Conservation (phyloP, 2,797 vertebrate species). For the Peromyscus melanophrys region DNA sequence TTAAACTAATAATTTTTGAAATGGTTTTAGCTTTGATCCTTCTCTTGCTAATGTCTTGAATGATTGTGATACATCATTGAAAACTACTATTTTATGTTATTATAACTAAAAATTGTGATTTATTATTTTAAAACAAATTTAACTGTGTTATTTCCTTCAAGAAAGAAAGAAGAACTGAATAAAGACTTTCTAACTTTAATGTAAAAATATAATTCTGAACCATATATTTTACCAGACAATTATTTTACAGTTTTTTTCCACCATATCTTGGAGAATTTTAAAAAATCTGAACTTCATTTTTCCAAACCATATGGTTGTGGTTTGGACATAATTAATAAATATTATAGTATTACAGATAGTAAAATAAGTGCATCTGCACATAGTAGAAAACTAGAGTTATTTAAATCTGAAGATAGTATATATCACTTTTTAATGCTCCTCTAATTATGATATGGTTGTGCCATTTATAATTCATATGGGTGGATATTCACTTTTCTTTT, state of each 20-base stretch:
- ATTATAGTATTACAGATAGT: not conserved
- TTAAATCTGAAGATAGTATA: not conserved
- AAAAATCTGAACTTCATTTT: conserved; percentile 1
- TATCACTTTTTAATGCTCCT: not conserved
- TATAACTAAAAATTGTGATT: not conserved
- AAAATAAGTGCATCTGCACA: not conserved
- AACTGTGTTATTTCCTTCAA: not conserved
- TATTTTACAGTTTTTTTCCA: not conserved
- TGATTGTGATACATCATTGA: not conserved
- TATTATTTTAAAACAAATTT: not conserved
- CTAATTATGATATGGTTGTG: not conserved
- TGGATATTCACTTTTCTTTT: conserved; percentile 25
- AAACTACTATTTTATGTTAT: not conserved
- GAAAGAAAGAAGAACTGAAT: not conserved
- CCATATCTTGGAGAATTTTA: not conserved
- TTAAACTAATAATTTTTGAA: not conserved
- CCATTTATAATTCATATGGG: not conserved
- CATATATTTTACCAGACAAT: not conserved
- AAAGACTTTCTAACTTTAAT: not conserved
- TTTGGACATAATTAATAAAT: conserved; percentile 37
- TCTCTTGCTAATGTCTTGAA: not conserved
- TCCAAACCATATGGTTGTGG: not conserved
- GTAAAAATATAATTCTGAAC: not conserved
- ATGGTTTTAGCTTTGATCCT: not conserved
- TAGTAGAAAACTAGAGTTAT: conserved; percentile 29